Base-by-base conservation (phyloP, 1,140 invertebrate genomes). In the Drosophila nigrodunni region DNA sequence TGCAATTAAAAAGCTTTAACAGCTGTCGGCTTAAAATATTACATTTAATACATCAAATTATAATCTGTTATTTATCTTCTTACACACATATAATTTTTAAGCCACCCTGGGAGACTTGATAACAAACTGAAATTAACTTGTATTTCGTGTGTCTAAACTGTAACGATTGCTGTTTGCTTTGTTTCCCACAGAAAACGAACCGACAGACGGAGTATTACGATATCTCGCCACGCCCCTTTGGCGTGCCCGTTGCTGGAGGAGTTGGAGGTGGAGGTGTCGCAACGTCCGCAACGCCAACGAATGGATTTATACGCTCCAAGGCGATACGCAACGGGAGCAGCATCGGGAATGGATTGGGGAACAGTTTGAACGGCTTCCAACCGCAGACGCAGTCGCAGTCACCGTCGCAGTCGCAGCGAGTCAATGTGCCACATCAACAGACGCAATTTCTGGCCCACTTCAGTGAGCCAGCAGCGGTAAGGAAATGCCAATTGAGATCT, bases 141-240 rank as follows among this genome's bases (percentile, higher is more conserved):
- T 41, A 66, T 71, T 47, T 76, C 71, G 44, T 82, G 70, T 39
- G 69, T 58, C 8, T 67, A 30, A 30, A 30, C 52, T 9, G 13
- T 68, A 62, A 57, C 34, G 49, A 43, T 43, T 62, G 43, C 58
- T 37, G 11, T 71, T 60, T 55, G 35, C 25, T 49, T 73, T 57
- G 62, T 37, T 75, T 75, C 73, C 62, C 60, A 59, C 74, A 90
- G 70, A 86, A 92, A 90, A 73, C 88, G 50, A 87, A 73, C 59
- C 87, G 91, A 13, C 89, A 91, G 69, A 52, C 91, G 67, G 91
- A 92, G 60, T 91, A 83, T 78, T 92, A 91, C 75, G 91, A 92
- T 78, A 92, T 92, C 39, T 92, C 91, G 69, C 91, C 91, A 73
- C 91, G 91, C 74, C 91, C 91, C 67, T 92, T 92, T 59, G 90